Percentiles rank a stretch among this genome's conserved stretches.
Conservation (phyloP, 2,888 invertebrate genomes). For the Ligdia adustata region DNA sequence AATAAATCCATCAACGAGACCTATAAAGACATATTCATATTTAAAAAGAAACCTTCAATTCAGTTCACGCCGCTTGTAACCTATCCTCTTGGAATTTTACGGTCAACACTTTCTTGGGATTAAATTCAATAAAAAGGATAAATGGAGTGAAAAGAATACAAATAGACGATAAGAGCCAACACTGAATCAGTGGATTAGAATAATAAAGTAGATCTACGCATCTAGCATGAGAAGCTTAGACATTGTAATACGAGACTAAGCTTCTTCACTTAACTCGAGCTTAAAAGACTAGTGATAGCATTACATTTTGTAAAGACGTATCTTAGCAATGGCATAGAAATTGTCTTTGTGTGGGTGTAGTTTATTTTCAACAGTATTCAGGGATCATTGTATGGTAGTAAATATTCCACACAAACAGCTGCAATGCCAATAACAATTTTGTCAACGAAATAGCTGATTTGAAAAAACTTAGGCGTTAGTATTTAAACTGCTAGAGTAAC, state of each 20-base stretch:
- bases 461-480: no score
- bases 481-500: no score
- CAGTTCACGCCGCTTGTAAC: conserved; percentile 38
- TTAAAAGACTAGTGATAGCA: not conserved
- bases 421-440: no score
- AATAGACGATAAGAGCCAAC: conserved; percentile 51
- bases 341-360: no score
- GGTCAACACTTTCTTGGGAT: conserved; percentile 37
- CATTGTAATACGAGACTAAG: conserved; percentile 3
- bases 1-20: conserved; percentile 4
- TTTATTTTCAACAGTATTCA: no score
- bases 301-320: no score
- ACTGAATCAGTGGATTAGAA: conserved; percentile 30
- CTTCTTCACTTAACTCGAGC: conserved; percentile 3
- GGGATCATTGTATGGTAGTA: no score
- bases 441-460: no score
- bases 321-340: no score
- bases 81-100: conserved; percentile 39
- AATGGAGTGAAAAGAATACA: conserved; percentile 55
- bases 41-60: conserved; percentile 32
- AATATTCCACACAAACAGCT: no score
- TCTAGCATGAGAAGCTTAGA: conserved; percentile 5
- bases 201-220: conserved; percentile 10
- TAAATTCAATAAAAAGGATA: conserved; percentile 45
- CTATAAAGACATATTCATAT: conserved; percentile 14